Conservation (phyloP, 2,113 vertebrate genomes). For the Damaliscus lunatus region DNA sequence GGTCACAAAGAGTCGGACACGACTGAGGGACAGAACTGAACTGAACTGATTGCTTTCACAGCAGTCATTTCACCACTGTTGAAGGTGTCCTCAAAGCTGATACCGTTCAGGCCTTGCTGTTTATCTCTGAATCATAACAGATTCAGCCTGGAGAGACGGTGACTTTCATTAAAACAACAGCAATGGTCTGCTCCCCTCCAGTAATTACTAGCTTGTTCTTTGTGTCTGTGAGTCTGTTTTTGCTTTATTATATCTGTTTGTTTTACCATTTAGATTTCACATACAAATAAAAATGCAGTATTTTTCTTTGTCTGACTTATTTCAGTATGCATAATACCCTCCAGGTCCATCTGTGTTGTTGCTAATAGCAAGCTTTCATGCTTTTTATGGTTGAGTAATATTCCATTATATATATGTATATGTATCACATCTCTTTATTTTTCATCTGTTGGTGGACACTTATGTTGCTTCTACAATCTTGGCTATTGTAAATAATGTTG, state of each 20-base stretch:
- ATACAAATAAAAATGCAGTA: not conserved
- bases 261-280: not conserved
- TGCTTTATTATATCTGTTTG: not conserved
- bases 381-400: not conserved
- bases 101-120: not conserved
- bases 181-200: not conserved
- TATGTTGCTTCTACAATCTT: not conserved
- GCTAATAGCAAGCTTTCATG: not conserved
- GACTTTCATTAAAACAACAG: not conserved
- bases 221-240: not conserved
- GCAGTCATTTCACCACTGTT: not conserved
- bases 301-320: not conserved
- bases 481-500: not conserved
- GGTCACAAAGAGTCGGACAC: accelerated
- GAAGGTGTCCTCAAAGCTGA: not conserved
- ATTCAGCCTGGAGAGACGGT: not conserved
- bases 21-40: not conserved
- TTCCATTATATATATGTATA: not conserved
- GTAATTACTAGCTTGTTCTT: not conserved
- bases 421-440: not conserved
- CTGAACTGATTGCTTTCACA: not conserved
- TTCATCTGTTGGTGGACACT: not conserved
- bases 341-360: not conserved
- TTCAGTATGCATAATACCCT: not conserved
- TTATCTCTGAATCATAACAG: not conserved